phyloP scores from a whole-genome alignment of 2,113 vertebrate genomes.

The Melanotaenia duboulayi region DNA sequence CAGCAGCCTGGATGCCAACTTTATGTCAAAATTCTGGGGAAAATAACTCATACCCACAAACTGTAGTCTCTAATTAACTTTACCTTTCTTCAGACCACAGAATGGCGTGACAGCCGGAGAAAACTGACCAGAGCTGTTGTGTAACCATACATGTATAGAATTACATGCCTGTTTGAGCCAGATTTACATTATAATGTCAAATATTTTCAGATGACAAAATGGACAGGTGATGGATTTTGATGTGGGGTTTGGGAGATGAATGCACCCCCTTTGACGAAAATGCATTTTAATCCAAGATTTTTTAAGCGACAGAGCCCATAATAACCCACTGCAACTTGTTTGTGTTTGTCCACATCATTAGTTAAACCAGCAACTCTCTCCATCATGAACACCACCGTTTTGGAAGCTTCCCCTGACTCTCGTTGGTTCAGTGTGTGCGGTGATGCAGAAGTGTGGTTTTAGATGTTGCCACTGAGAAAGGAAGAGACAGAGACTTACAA shows the following conservation, averaged over 20 bases:
- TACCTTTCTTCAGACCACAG: conserved; percentile 81
- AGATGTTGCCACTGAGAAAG: conserved; percentile 31
- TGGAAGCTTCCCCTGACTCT: conserved; percentile 1
- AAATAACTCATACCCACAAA: conserved; percentile 68
- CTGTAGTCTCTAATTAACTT: conserved; percentile 80
- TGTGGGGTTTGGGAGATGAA: no score
- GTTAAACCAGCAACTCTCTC: conserved; percentile 17
- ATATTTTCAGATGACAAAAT: conserved; percentile 60
- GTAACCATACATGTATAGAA: conserved; percentile 66
- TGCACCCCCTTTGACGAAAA: not conserved
- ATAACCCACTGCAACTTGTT: conserved; percentile 13
- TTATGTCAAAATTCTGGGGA: conserved; percentile 74
- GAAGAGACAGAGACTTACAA: conserved; percentile 53
- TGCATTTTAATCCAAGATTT: not conserved
- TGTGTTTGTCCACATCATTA: conserved; percentile 1
- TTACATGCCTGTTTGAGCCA: conserved; percentile 71
- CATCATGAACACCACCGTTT: conserved; percentile 21
- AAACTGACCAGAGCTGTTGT: conserved; percentile 75
- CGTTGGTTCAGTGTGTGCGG: conserved; percentile 24
- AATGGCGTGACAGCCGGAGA: conserved; percentile 59
- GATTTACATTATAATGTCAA: conserved; percentile 67
- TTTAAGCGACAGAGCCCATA: conserved; percentile 4
- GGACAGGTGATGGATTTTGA: conserved; percentile 62
- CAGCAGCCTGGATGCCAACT: conserved; percentile 62
- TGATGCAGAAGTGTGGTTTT: conserved; percentile 27